These are phyloP conservation scores for Nyctalus aviator DNA, from an alignment of 2,797 vertebrate genomes.

Conservation along the genomic window DNA sequence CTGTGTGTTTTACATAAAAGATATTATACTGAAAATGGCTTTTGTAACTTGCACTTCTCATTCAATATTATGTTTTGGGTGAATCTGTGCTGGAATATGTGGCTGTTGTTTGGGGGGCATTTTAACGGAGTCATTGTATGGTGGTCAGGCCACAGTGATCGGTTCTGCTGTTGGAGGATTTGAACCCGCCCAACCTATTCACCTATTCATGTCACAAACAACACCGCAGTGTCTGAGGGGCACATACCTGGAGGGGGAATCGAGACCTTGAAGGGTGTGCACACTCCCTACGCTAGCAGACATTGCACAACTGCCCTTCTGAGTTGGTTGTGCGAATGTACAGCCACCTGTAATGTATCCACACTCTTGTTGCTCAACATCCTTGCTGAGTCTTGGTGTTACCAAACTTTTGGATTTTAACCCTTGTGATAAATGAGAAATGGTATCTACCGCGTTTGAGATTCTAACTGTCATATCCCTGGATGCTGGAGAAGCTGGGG, in stretches of 20 bases:
- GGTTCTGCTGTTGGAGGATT: background rate
- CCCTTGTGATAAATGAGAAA: background rate
- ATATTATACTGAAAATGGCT: background rate
- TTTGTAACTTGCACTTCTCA: background rate
- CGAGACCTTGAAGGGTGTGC: background rate
- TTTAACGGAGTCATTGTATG: background rate
- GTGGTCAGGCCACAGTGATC: background rate
- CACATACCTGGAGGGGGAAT: background rate
- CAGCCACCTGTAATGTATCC: background rate
- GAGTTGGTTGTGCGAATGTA: background rate
- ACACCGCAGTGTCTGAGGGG: background rate
- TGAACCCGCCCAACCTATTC: background rate
- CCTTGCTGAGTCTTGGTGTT: background rate
- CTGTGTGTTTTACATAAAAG: background rate
- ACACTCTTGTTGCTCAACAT: background rate
- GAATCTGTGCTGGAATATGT: background rate
- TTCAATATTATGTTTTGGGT: slow-evolving; percentile 4
- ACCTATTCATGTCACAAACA: background rate
- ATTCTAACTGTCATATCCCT: background rate
- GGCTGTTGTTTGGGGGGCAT: background rate
- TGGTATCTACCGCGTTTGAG: background rate
- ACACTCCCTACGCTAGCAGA: background rate
- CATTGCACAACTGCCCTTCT: background rate
- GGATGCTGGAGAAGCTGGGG: background rate
- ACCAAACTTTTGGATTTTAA: background rate